Base-by-base conservation (phyloP, 2,797 vertebrate genomes). In the Hemitrygon akajei region DNA sequence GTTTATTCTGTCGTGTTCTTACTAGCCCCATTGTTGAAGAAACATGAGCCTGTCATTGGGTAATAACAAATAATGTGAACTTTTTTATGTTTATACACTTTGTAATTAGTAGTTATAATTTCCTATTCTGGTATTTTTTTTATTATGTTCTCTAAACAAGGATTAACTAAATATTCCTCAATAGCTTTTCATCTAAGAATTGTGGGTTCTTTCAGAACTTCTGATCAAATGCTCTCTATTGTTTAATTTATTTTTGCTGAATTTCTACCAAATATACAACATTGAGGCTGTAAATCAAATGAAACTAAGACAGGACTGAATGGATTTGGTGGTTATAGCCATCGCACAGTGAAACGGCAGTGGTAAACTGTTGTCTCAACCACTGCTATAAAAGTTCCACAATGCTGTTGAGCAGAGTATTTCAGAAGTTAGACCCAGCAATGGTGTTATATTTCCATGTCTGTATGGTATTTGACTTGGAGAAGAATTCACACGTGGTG, bases 21-120 rank as follows among this genome's bases (percentile, higher is more conserved):
- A 66, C 63, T 89, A 2, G 16, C 86, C 86, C n/a, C 60, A 89
- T 66, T 37, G 30, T 66, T 89, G 86, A 89, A 89, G 30, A 89
- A 20, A 89, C 86, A 34, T 34, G 60, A 89, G n/a, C 58, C 9
- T 66, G 86, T 34, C 60, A 34, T 89, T 89, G 86, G 34, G 30
- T 66, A 89, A 34, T 89, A 34, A 16, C n/a, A 58, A 86, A n/a
- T 60, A 86, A 30, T 86, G 12, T 3, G 7, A 11, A 86, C 16
- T 89, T 89, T 66, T 89, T n/a, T 12, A 66, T 89, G 86, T 66
- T 89, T 89, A 89, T 89, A 9, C 7, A 66, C 86, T 89, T 89
- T 66, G 86, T 87, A 87, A 87, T 87, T 87, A 66, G 86, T 89
- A 89, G n/a, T 89, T 89, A n/a, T 34, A 89, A 34, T 66, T 34